phyloP scores from a whole-genome alignment of 2,888 invertebrate genomes.

The Athripsodes cinereus region DNA sequence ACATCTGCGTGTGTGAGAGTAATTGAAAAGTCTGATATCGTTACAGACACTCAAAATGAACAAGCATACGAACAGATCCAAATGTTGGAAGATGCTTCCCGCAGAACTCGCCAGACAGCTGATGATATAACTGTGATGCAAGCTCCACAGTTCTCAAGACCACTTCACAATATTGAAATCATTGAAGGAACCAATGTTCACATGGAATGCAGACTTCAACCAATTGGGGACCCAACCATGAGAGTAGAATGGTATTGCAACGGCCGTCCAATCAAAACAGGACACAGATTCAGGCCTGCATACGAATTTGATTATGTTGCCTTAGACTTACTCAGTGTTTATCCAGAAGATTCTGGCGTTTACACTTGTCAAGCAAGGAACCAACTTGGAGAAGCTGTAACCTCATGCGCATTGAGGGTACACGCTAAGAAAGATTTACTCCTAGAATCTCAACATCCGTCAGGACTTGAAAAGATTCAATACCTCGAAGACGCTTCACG shows the following conservation, averaged over 20 bases:
- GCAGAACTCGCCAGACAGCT: conserved; percentile 61
- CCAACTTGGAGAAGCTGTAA: conserved; percentile 89
- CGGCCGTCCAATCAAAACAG: conserved; percentile 85
- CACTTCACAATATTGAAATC: conserved; percentile 84
- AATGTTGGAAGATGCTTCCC: conserved; percentile 75
- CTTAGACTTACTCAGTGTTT: conserved; percentile 90
- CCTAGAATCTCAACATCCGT: conserved; percentile 84
- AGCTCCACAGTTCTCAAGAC: conserved; percentile 81
- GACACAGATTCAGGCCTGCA: conserved; percentile 91
- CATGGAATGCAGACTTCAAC: conserved; percentile 84
- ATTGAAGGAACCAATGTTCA: conserved; percentile 89
- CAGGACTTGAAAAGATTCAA: conserved; percentile 87
- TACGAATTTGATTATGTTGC: conserved; percentile 98
- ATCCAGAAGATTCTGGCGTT: conserved; percentile 94
- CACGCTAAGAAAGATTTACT: conserved; percentile 84
- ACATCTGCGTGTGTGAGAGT: conserved; percentile 87
- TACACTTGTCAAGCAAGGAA: conserved; percentile 95
- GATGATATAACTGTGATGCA: conserved; percentile 81
- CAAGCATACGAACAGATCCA: conserved; percentile 89
- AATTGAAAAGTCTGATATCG: conserved; percentile 71
- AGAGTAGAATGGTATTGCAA: conserved; percentile 95
- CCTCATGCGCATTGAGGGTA: conserved; percentile 84
- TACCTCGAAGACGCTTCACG: conserved; percentile 83
- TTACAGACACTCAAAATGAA: conserved; percentile 88
- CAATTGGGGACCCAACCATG: conserved; percentile 88